Percentiles rank a stretch among this genome's conserved stretches.
Conservation (phyloP, 2,113 vertebrate species). For the Tupaia tana region DNA sequence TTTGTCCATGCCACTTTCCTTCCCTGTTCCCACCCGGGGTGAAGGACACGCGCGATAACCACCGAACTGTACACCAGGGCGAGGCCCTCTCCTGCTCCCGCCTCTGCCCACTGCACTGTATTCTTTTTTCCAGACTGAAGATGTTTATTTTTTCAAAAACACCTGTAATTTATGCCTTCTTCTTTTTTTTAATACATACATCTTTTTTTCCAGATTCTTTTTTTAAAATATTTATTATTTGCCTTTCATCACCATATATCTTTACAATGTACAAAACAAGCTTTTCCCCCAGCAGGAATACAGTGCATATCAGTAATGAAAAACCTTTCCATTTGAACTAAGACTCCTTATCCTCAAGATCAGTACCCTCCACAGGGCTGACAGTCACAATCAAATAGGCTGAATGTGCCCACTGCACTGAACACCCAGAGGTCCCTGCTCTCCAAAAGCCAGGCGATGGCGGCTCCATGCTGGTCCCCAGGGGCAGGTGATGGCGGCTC, state of each 20-base stretch:
- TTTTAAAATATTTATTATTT: too few species aligned
- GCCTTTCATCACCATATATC: too few species aligned
- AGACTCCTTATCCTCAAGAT: neutral
- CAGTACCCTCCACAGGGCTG: neutral
- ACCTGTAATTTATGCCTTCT: too few species aligned
- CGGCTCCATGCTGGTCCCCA: neutral
- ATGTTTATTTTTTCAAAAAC: too few species aligned
- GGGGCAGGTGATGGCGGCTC: neutral
- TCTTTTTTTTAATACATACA: too few species aligned
- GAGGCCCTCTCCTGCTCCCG: neutral
- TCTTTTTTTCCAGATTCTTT: too few species aligned
- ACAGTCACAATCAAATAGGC: neutral
- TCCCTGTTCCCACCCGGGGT: neutral
- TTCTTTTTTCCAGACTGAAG: too few species aligned
- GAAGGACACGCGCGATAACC: neutral
- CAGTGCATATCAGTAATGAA: neutral
- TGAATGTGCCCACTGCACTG: rapidly evolving
- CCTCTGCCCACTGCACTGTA: rapidly evolving
- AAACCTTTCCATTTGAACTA: slow-evolving; percentile 3
- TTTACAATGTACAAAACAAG: too few species aligned
- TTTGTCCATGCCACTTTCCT: neutral
- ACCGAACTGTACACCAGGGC: neutral
- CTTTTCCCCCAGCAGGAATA: too few species aligned
- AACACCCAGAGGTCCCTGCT: neutral
- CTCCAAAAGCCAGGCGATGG: rapidly evolving